Evolutionary conservation across 2,797 vertebrate species (phyloP), one percentile per base, ranked within the genome.

Genomic region (Lates japonicus): DNA sequence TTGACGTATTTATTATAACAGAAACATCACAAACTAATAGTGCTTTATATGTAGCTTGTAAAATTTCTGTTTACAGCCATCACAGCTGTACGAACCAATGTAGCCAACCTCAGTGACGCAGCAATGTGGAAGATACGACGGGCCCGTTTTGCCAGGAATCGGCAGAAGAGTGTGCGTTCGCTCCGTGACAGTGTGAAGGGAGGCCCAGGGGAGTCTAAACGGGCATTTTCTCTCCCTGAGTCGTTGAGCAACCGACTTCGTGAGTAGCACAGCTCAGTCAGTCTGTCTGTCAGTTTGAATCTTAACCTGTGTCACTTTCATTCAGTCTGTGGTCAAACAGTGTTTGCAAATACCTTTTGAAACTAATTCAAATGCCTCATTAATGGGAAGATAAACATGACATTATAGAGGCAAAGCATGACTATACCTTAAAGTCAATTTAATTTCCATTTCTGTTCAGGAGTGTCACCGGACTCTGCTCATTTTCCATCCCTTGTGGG

Each of bases 51-150:
- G 1, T 25, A n/a, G 2, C 19, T 70, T 54, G 33, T 20, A 29
- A 59, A 49, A n/a, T 41, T 73, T 37, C 25, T 20, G 65, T 55
- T 76, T 35, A 51, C 82, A 99, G 98, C 98, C 71, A 99, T 99
- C 90, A 99, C 98, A 70, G 98, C 98, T 12, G 98, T 99, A 49
- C 95, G 98, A 87, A 99, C 98, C 63, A 99, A 99, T 0, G 97
- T 99, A 46, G 98, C 98, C 72, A 99, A 99, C 93, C 97, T 99
- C 78, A 99, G 98, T 2, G 98, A 99, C 10, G 95, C 98, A 0
- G 98, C 98, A 0, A 93, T 99, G 96, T 99, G 98, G 98, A 99
- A 99, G 94, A 99, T 99, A 90, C 96, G 97, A 81, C 95, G 98
- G 58, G 98, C 98, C 20, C 98, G 98, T 48, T 99, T 99, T 61